A percentile compares a stretch with the other conserved stretches of the same genome.
Evolutionary conservation across 2,888 invertebrate species (phyloP).

Genomic region (Gastracanthus pulcherrimus): DNA sequence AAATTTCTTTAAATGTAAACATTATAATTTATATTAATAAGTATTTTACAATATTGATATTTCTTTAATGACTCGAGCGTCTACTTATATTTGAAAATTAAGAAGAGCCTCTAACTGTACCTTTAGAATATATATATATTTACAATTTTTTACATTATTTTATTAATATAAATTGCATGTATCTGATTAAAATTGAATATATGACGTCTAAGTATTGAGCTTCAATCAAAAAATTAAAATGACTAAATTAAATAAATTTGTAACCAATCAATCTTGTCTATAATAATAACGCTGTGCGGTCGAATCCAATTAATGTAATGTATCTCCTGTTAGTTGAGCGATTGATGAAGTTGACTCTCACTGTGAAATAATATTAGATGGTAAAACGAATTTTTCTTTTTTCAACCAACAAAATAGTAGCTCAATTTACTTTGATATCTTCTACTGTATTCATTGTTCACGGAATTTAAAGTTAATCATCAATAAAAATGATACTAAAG

Average conservation of each 20-base stretch:
- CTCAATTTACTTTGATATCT: neutral
- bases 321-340: neutral
- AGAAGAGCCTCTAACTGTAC: neutral
- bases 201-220: neutral
- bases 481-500: neutral
- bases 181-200: neutral
- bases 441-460: neutral
- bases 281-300: neutral
- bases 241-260: neutral
- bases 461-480: neutral
- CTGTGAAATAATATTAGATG: slow-evolving; percentile 36
- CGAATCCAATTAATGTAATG: neutral
- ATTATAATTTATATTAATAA: too few species aligned
- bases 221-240: neutral
- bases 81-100: neutral
- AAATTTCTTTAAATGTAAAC: too few species aligned
- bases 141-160: neutral
- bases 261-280: slow-evolving; percentile 3
- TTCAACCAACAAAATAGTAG: neutral
- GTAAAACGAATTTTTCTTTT: slow-evolving; percentile 12
- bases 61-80: too few species aligned
- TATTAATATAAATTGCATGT: neutral
- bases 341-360: slow-evolving; percentile 3
- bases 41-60: neutral
- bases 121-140: neutral